A percentile compares a stretch with the other conserved stretches of the same genome.
Evolutionary conservation across 2,113 vertebrate species (phyloP).

Genomic region (Cryptoleucopteryx plumbea): DNA sequence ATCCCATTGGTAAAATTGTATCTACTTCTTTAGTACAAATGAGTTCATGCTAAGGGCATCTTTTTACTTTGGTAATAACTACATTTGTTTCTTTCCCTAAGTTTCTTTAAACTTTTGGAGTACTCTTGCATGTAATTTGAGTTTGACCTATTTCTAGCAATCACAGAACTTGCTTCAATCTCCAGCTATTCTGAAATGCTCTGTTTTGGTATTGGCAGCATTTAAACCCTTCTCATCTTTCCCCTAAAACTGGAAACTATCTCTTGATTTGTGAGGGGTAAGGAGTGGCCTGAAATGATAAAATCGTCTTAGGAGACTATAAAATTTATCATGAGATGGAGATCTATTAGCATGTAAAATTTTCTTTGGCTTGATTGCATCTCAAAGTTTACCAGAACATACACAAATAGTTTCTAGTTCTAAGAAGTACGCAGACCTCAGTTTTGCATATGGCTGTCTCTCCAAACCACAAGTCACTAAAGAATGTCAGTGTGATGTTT

Average conservation of each 20-base stretch:
- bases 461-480: constrained; percentile 48
- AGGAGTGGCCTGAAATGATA: background rate
- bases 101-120: background rate
- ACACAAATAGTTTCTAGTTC: constrained; percentile 54
- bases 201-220: constrained; percentile 5
- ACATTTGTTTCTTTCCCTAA: background rate
- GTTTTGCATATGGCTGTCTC: constrained; percentile 10
- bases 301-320: constrained; percentile 2
- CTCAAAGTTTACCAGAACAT: constrained; percentile 44
- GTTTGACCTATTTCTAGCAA: constrained; percentile 1
- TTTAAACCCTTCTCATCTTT: constrained; percentile 18
- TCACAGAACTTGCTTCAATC: constrained; percentile 3
- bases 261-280: constrained; percentile 4
- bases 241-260: constrained; percentile 11
- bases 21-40: background rate
- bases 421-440: constrained; percentile 43
- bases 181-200: background rate
- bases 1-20: background rate
- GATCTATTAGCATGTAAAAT: background rate
- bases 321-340: background rate
- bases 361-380: constrained; percentile 46
- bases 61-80: background rate
- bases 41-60: background rate
- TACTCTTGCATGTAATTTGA: background rate
- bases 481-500: constrained; percentile 45